These are phyloP conservation scores for Corythornis madagascariensis DNA, from an alignment of 2,113 vertebrate species.

Conservation along the genomic window DNA sequence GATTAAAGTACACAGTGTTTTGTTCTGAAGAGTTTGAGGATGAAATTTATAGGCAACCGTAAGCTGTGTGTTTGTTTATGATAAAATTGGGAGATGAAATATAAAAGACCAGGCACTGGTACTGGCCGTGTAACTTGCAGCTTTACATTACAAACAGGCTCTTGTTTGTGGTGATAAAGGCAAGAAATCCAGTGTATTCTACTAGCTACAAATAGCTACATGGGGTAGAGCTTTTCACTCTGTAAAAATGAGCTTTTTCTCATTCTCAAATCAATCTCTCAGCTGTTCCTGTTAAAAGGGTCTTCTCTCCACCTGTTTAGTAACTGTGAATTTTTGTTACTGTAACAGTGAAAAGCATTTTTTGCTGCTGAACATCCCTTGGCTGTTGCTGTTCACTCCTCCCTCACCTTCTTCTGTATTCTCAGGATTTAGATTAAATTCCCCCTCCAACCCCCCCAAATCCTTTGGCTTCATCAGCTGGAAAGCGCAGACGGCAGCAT, in stretches of 20 bases:
- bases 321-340: neutral
- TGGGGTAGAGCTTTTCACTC: constrained; percentile 21
- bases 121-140: constrained; percentile 21
- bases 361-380: neutral
- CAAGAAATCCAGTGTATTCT: constrained; percentile 38
- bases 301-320: constrained; percentile 17
- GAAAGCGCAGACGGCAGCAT: neutral
- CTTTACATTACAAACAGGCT: constrained; percentile 57
- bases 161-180: constrained; percentile 60
- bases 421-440: neutral
- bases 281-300: constrained; percentile 14
- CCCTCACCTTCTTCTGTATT: neutral
- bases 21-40: constrained; percentile 61
- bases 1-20: constrained; percentile 56
- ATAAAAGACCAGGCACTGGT: constrained; percentile 53
- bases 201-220: constrained; percentile 6
- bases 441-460: neutral
- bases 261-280: neutral
- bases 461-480: neutral
- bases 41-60: constrained; percentile 59
- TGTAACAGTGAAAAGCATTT: neutral
- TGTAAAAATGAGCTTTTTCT: constrained; percentile 1
- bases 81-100: constrained; percentile 62
- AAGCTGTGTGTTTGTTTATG: constrained; percentile 65
- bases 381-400: neutral